Evolutionary conservation across 1,140 invertebrate species (phyloP), one percentile per base, ranked within the genome.

Genomic region (Ptiloglossa arizonensis): DNA sequence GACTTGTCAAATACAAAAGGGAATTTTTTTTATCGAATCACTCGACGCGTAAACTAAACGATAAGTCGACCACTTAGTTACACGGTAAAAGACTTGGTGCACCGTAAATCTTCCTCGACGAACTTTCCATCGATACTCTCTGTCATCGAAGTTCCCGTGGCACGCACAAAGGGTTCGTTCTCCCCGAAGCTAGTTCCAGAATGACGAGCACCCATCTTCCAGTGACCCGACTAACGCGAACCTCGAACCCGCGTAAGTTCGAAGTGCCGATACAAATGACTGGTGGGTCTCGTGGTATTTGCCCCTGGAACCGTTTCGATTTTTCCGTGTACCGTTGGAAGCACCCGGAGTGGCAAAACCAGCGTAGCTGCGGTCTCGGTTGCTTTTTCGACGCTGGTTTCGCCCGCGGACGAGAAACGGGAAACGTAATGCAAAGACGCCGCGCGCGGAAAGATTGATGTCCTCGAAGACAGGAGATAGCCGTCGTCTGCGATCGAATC

Each of bases 361-460:
- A 22, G 29, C n/a, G 64, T 46, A 54, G 68, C 32, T 46, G 41
- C 54, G 46, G 50, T 70, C 67, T 38, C 48, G 60, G 38, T n/a
- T 67, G 70, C 70, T 84, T 79, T 68, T 75, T 76, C 68, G 29
- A 27, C 35, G 29, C 32, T 22, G 46, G 22, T 29, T 32, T 59
- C 56, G n/a, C 50, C n/a, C 15, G 29, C 46, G 46, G 29, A 15
- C 17, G 64, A 13, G 38, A 56, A n/a, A 68, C 48, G 60, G 66
- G 68, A 46, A 79, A 59, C 69, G 72, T 69, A 38, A 54, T 64
- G 27, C 63, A 46, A 78, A 63, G 63, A 79, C 56, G 35, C 80
- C 35, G 50, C 44, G 64, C 68, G 56, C 54, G 35, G n/a, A 63
- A 57, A 80, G 82, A 85, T 85, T 67, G 77, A 83, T 85, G 82